Conservation (phyloP, 2,113 vertebrate species). For the Colaptes auratus region DNA sequence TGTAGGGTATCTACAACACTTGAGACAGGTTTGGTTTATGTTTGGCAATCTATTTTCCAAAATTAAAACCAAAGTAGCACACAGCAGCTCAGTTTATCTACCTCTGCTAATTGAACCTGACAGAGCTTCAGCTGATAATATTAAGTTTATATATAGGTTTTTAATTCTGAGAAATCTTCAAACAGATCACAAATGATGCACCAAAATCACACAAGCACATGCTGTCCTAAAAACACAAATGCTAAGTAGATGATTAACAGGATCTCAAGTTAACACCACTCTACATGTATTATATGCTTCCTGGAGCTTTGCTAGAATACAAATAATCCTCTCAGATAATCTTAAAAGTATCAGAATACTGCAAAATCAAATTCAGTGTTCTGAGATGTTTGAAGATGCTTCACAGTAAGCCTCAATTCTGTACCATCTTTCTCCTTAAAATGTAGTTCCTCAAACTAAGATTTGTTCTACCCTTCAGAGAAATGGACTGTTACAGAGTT, state of each 20-base stretch:
- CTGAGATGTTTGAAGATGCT: not conserved
- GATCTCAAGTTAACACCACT: conserved; percentile 22
- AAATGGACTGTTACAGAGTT: not conserved
- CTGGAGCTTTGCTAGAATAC: conserved; percentile 21
- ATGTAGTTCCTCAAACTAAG: not conserved
- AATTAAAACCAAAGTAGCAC: not conserved
- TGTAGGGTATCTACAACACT: not conserved
- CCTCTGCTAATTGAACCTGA: not conserved
- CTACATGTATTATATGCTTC: not conserved
- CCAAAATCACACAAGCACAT: not conserved
- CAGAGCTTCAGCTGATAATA: not conserved
- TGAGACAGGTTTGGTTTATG: not conserved
- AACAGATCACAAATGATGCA: not conserved
- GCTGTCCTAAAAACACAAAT: conserved; percentile 5
- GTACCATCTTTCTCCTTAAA: not conserved
- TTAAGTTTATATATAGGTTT: not conserved
- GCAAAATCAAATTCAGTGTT: not conserved
- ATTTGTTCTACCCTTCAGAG: not conserved
- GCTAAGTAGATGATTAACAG: not conserved
- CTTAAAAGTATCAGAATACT: conserved; percentile 2
- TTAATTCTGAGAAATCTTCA: not conserved
- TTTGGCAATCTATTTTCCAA: not conserved
- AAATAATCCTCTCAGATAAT: conserved; percentile 18
- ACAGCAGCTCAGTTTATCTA: not conserved
- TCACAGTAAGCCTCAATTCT: not conserved